These are phyloP conservation scores for Meta bourneti DNA, from an alignment of 2,888 invertebrate genomes.

Conservation along the genomic window DNA sequence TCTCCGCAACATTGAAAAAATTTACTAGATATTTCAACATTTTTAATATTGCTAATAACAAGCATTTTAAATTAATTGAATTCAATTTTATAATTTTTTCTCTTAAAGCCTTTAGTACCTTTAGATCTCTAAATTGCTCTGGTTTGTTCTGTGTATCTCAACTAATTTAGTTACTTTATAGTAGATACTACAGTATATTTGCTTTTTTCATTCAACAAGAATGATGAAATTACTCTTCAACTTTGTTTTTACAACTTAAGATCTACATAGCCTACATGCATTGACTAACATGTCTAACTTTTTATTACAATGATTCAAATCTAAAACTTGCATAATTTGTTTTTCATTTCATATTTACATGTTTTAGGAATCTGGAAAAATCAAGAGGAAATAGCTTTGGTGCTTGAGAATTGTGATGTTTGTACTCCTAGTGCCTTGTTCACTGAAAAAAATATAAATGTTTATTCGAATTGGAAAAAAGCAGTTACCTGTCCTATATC, in stretches of 20 bases:
- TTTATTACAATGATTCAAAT: neutral
- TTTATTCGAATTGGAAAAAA: conserved; percentile 57
- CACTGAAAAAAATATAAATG: neutral
- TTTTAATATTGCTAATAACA: too few species aligned
- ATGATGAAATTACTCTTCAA: too few species aligned
- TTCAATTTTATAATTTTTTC: too few species aligned
- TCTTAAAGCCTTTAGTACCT: too few species aligned
- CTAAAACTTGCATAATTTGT: too few species aligned
- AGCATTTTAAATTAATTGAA: too few species aligned
- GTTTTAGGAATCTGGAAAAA: conserved; percentile 57
- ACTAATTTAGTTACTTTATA: too few species aligned
- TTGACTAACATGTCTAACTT: neutral
- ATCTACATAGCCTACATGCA: neutral
- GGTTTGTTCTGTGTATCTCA: too few species aligned
- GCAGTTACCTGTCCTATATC: conserved; percentile 15
- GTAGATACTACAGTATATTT: neutral
- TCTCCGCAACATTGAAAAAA: too few species aligned
- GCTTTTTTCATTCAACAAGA: neutral
- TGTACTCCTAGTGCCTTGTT: conserved; percentile 42
- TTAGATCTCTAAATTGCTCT: too few species aligned
- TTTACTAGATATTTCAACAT: too few species aligned
- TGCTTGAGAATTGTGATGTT: conserved; percentile 17
- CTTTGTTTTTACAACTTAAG: neutral
- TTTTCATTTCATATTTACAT: too few species aligned
- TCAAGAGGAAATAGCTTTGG: conserved; percentile 28